Percentiles rank a stretch among this genome's conserved stretches.
These are phyloP conservation scores for Nephrotoma guestfalica DNA, from an alignment of 2,888 invertebrate genomes.

Conservation along the genomic window DNA sequence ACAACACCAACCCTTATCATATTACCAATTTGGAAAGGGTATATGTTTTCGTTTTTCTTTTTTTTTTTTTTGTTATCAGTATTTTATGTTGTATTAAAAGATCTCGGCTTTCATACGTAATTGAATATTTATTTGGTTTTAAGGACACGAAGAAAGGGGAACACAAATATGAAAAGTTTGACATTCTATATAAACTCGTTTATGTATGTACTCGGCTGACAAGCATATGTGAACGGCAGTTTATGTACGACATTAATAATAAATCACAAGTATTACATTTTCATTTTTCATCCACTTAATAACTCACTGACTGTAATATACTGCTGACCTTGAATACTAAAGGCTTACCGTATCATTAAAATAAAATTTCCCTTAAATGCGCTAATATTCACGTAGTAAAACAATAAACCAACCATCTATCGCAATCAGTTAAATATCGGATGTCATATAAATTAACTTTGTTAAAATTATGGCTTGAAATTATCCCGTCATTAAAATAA, in stretches of 20 bases:
- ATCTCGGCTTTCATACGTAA: neutral
- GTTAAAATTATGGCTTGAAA: neutral
- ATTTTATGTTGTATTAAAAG: neutral
- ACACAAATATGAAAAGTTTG: neutral
- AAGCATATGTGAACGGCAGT: neutral
- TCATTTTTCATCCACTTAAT: too few species aligned
- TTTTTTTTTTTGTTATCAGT: neutral
- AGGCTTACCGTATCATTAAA: too few species aligned
- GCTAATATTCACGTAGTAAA: too few species aligned
- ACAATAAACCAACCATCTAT: neutral
- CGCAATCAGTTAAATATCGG: neutral
- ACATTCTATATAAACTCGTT: neutral
- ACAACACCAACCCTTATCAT: neutral
- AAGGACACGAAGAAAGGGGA: neutral
- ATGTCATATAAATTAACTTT: neutral
- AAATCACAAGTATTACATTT: neutral
- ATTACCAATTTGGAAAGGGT: neutral
- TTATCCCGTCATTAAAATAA: too few species aligned
- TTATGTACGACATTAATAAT: neutral
- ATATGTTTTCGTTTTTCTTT: neutral
- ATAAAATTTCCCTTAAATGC: too few species aligned
- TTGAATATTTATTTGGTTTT: neutral
- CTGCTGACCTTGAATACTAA: too few species aligned
- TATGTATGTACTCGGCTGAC: neutral
- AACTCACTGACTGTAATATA: too few species aligned